Conservation (phyloP, 2,888 invertebrate species). For the Yponomeuta evonymella region DNA sequence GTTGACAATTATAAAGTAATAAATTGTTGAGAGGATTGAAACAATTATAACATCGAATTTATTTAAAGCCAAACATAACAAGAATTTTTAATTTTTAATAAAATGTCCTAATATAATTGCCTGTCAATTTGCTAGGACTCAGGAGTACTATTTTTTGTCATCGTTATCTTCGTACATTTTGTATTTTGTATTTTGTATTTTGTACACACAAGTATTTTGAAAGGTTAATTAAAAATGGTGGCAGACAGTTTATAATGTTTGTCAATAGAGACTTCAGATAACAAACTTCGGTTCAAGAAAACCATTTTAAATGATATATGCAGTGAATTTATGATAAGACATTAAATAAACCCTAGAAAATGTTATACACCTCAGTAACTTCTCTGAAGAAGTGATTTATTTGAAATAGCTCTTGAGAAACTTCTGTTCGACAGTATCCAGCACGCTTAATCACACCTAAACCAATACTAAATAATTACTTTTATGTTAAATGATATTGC, state of each 20-base stretch:
- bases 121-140: conserved; percentile 67
- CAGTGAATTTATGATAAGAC: too few species aligned
- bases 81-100: conserved; percentile 45
- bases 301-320: too few species aligned
- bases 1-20: conserved; percentile 45
- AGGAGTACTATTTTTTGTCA: background rate
- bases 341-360: too few species aligned
- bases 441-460: conserved; percentile 56
- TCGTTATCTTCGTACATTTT: too few species aligned
- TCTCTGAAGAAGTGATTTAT: too few species aligned
- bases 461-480: conserved; percentile 41
- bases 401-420: too few species aligned
- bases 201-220: background rate
- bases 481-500: conserved; percentile 48
- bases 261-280: too few species aligned
- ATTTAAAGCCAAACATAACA: conserved; percentile 63
- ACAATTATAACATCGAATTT: conserved; percentile 19
- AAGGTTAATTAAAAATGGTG: background rate
- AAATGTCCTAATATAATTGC: conserved; percentile 47
- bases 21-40: conserved; percentile 17
- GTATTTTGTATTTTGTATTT: too few species aligned
- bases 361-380: too few species aligned
- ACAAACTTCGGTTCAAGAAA: too few species aligned
- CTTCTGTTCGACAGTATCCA: conserved; percentile 33
- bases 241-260: too few species aligned